Evolutionary conservation across 2,113 vertebrate genomes (phyloP), one percentile per base, ranked within the genome.

Genomic region (Pyxicephalus adspersus): DNA sequence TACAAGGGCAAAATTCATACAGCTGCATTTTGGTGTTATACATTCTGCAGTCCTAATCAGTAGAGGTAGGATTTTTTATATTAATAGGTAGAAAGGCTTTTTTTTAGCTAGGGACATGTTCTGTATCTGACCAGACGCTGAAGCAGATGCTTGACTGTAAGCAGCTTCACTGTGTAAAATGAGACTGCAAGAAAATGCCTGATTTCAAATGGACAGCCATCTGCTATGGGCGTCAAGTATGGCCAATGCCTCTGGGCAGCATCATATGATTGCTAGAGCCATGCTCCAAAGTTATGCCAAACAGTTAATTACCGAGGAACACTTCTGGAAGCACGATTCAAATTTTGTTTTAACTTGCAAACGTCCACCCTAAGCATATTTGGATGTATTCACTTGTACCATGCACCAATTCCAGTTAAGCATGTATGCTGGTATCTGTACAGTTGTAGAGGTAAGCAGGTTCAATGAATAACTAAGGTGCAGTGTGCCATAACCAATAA

Each of bases 131-230:
- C 90, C 92, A 94, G 92, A 93, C 93, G 92, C 90, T 90, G 89
- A 54, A 91, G 90, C 93, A 93, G 93, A 93, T 94, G 92, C 92
- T 91, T 93, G 91, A 92, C 92, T 92, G 87, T 90, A 91, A 91
- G 88, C 85, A 90, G 93, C 90, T 88, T 54, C 26, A 73, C 70
- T 22, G n/a, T 28, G 70, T 20, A 73, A 73, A 72, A 73, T 57
- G 25, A 73, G 22, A 25, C 74, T 7, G 34, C 34, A 51, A 64
- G 34, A 38, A 76, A 18, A 52, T 57, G 70, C 38, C 25, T 19
- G 16, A 31, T 73, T 22, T 73, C 31, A 25, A 55, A 15, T 20
- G 58, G 74, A 76, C 58, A 64, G 50, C 74, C 58, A 76, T 76
- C 73, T 76, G 73, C 73, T 76, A 34, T 38, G n/a, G 26, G 58